These are phyloP conservation scores for Chaetodon auriga DNA, from an alignment of 2,113 vertebrate genomes.

Conservation along the genomic window DNA sequence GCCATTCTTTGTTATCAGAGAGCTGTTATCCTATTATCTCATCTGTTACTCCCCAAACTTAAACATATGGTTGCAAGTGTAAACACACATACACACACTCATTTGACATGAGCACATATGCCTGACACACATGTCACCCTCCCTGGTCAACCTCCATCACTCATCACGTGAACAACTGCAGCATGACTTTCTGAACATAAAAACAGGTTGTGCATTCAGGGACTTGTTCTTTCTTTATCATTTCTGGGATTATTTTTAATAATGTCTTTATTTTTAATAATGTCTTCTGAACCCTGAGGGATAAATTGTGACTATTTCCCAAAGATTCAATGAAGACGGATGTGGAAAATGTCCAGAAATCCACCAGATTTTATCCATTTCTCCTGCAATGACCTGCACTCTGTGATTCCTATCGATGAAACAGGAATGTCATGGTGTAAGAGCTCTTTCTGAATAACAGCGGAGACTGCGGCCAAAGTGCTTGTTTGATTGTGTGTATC, in stretches of 20 bases:
- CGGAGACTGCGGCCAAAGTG: constrained; percentile 31
- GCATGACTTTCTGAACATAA: constrained; percentile 9
- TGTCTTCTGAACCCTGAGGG: not conserved
- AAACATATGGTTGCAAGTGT: not conserved
- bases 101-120: constrained; percentile 18
- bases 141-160: constrained; percentile 28
- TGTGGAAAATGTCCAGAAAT: constrained; percentile 12
- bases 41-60: constrained; percentile 21
- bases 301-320: not conserved
- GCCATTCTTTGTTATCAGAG: not conserved
- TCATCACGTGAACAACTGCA: constrained; percentile 39
- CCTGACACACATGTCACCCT: constrained; percentile 7
- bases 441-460: constrained; percentile 29
- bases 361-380: not conserved
- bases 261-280: not conserved
- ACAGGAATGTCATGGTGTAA: constrained; percentile 49
- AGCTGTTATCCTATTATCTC: not conserved
- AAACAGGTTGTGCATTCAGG: not conserved
- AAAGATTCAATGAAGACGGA: not conserved
- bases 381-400: constrained; percentile 15
- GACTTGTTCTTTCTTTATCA: constrained; percentile 14
- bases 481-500: constrained; percentile 52
- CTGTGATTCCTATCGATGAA: constrained; percentile 53
- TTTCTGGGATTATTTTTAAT: constrained; percentile 25
- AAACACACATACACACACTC: constrained; percentile 14